Evolutionary conservation across 2,797 vertebrate genomes (phyloP).

Genomic region (Halcyon smyrnensis): DNA sequence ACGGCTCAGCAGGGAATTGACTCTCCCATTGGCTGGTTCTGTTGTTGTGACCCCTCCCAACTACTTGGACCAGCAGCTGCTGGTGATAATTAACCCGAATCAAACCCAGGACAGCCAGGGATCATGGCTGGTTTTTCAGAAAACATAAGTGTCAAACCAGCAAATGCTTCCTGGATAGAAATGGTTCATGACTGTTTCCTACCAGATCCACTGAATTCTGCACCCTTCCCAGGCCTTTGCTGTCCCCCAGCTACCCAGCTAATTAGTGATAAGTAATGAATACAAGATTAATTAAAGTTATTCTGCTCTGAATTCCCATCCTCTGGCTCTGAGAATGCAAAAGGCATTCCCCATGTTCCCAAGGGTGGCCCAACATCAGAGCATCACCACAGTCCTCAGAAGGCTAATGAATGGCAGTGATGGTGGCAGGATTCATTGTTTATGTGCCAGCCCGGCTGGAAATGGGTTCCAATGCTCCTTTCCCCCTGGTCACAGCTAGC

Average conservation of each 20-base stretch:
- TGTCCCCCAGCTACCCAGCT: not conserved
- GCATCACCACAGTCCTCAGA: not conserved
- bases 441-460: accelerated
- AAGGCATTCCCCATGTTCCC: not conserved
- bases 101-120: not conserved
- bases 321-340: not conserved
- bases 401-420: not conserved
- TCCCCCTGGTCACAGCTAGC: not conserved
- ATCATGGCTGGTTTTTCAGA: not conserved
- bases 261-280: conserved; percentile 8
- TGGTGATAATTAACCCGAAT: not conserved
- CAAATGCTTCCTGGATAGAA: not conserved
- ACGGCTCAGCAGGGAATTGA: not conserved
- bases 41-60: not conserved
- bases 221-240: not conserved
- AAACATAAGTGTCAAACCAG: not conserved
- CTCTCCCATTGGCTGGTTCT: not conserved
- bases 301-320: not conserved
- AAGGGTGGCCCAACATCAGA: accelerated
- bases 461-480: not conserved
- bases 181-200: accelerated
- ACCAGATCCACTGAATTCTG: not conserved
- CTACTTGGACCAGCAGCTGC: not conserved
- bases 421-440: accelerated
- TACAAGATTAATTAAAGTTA: conserved; percentile 7